Conservation (phyloP, 2,113 vertebrate genomes). For the Macaca nemestrina region DNA sequence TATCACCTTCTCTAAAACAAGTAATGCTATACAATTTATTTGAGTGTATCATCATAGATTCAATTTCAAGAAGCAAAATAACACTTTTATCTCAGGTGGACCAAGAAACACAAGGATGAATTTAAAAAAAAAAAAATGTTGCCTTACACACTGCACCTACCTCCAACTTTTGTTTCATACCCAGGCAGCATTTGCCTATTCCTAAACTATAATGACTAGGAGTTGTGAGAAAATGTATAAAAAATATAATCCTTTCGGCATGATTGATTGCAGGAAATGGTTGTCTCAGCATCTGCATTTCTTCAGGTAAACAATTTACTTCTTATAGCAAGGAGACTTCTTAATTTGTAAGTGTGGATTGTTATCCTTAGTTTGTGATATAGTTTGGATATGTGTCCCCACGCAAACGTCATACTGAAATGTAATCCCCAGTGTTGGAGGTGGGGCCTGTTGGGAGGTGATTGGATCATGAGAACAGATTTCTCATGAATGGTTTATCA, state of each 20-base stretch:
- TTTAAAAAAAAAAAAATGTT: not conserved
- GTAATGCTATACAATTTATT: not conserved
- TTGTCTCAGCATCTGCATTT: not conserved
- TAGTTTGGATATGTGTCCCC: too few relatives aligned
- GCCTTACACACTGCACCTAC: not conserved
- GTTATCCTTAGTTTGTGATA: not conserved
- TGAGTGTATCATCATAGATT: not conserved
- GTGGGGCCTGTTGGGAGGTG: too few relatives aligned
- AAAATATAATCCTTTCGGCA: not conserved
- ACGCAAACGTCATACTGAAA: too few relatives aligned
- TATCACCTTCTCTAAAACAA: not conserved
- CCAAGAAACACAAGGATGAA: not conserved
- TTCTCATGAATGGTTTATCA: too few relatives aligned
- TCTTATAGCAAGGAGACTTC: not conserved
- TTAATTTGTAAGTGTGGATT: not conserved
- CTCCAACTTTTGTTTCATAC: not conserved
- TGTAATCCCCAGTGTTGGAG: too few relatives aligned
- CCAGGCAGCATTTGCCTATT: not conserved
- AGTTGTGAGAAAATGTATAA: not conserved
- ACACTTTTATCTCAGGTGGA: not conserved
- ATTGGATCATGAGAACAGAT: too few relatives aligned
- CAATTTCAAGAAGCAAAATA: not conserved
- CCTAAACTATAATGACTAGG: not conserved
- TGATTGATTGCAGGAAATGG: not conserved
- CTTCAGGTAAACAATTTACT: not conserved